Evolutionary conservation across 2,797 vertebrate species (phyloP), one percentile per base, ranked within the genome.

Genomic region (Vespertilio murinus): DNA sequence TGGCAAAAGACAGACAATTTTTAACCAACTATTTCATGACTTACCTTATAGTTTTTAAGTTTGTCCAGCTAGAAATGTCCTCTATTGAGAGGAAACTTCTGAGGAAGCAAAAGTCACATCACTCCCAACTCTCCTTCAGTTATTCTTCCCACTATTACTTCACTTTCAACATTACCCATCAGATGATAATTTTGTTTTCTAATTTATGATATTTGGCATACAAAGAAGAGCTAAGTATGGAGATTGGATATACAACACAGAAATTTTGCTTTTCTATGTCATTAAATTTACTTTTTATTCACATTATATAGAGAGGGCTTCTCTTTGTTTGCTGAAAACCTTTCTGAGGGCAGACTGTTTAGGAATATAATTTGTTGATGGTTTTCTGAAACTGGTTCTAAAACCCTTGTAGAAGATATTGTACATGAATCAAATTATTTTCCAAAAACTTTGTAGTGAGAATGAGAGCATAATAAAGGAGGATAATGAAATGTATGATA

Each of bases 221-320:
- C 18, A 84, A 75, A 56, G 59, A 61, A 18, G 42, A 81, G 42
- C 33, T 85, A 73, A 67, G 28, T 65, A 54, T 81, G 75, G 30
- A 80, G 33, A 71, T 8, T 71, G 45, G 23, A 82, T 74, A 33
- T 82, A 90, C 67, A 73, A 59, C 30, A 42, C 18, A 77, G 45
- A 54, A 42, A 65, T 69, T 67, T 81, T 77, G 30, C n/a, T 47
- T 56, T 94, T 4, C 1, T 47, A 22, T 69, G 11, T 75, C 64
- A 74, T 83, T 81, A 88, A 64, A 73, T 80, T 75, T 25, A 65
- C 49, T 35, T 94, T 75, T 73, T 40, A 65, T 80, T 90, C 80
- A 61, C 17, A 52, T 64, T 77, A 82, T 74, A 38, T 64, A 95
- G n/a, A 38, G 18, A 74, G 2, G 6, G 14, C 5, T 45, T 80